Conservation (phyloP, 2,797 vertebrate genomes). For the Pristis pectinata region DNA sequence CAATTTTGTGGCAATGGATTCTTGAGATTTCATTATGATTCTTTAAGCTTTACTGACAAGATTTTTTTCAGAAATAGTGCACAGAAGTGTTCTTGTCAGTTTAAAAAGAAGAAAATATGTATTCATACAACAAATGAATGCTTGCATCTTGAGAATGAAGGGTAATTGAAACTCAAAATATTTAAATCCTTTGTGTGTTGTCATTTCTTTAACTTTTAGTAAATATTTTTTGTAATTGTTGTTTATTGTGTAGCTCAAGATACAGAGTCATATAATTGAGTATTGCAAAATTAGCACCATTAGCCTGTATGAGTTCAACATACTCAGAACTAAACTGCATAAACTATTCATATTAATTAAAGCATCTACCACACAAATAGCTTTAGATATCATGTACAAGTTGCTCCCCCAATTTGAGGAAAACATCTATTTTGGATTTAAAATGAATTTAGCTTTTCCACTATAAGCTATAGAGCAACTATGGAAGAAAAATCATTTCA, state of each 20-base stretch:
- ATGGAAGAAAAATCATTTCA: no score
- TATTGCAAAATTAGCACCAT: neutral
- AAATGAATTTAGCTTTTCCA: no score
- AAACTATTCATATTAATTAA: neutral
- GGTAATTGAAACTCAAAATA: neutral
- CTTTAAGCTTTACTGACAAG: neutral
- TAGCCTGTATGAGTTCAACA: neutral
- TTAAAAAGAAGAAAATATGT: neutral
- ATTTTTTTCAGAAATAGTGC: neutral
- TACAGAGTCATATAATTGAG: neutral
- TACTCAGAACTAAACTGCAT: neutral
- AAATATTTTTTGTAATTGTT: neutral
- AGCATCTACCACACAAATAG: neutral
- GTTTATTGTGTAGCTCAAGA: no score
- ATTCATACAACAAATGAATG: neutral
- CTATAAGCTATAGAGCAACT: no score
- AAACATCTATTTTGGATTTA: no score
- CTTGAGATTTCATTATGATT: neutral
- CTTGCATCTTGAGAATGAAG: neutral
- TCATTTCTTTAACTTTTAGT: neutral
- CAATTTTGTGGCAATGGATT: neutral
- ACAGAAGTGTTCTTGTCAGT: neutral
- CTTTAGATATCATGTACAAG: no score
- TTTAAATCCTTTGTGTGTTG: neutral
- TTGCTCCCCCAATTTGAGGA: no score